Base-by-base conservation (phyloP, 2,797 vertebrate genomes). In the Eutrigla gurnardus region DNA sequence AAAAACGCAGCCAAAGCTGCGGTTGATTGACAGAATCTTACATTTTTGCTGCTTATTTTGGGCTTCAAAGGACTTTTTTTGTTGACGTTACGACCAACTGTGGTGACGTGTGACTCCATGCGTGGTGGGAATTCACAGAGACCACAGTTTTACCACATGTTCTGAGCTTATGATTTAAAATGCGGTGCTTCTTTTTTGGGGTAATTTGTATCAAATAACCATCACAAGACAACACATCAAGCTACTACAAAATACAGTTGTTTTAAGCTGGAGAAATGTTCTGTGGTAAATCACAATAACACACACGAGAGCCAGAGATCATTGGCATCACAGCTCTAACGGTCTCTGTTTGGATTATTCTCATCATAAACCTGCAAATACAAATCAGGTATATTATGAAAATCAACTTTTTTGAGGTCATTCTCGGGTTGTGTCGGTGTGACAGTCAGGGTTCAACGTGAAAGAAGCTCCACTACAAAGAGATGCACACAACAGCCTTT, bases 21-120 rank as follows among this genome's bases (percentile, higher is more conserved):
- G 9, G 18, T 13, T 80, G 78, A 80, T n/a, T 76, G 69, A 78
- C 73, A 70, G 40, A 76, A 75, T 83, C 63, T 70, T 47, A 61
- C 57, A 75, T 60, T 57, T 12, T 65, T 70, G 60, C 57, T 0
- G 17, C 60, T 77, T 58, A 67, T 75, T 75, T 74, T 53, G 14
- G 32, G 18, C 62, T 83, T 84, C 70, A 86, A 72, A 86, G 43
- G 59, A 39, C 13, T 25, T 18, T 52, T 58, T 7, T 63, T 65
- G 45, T 57, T 0, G 3, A 33, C 14, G 5, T 42, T 25, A 43
- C 18, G 37, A 61, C 37, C 71, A 75, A 49, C 37, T 71, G 62
- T 64, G 71, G 15, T 35, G 42, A 75, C 35, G 65, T 7, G 40
- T 75, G 77, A 53, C 14, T 52, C 14, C 13, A 54, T 8, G 32